phyloP scores from a whole-genome alignment of 2,888 invertebrate genomes.

The Phaonia tiefii region DNA sequence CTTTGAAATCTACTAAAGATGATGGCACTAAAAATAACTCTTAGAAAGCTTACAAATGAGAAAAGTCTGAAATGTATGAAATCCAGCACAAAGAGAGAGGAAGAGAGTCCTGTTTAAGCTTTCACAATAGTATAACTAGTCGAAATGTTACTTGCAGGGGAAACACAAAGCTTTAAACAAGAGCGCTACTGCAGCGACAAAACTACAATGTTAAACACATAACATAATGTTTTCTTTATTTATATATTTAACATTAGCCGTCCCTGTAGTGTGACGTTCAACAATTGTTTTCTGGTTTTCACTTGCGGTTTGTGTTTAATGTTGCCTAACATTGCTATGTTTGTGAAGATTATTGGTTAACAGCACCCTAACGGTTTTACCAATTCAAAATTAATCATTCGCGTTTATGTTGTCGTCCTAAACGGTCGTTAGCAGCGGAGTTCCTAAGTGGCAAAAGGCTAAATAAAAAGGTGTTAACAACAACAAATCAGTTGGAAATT shows the following conservation, averaged over 20 bases:
- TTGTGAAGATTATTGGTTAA: constrained; percentile 37
- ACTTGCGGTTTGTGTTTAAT: background rate
- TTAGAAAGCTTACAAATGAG: too few species aligned
- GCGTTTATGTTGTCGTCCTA: constrained; percentile 58
- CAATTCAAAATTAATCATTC: constrained; percentile 59
- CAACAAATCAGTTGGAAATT: background rate
- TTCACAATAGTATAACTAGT: background rate
- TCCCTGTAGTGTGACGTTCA: constrained; percentile 17
- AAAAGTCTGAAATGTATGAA: too few species aligned
- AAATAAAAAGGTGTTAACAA: background rate
- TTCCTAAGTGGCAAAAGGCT: background rate
- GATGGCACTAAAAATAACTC: too few species aligned
- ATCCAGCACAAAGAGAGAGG: too few species aligned
- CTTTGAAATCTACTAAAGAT: too few species aligned
- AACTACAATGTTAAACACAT: constrained; percentile 7
- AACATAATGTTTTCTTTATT: background rate
- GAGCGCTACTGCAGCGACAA: constrained; percentile 16
- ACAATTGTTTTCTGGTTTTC: constrained; percentile 13
- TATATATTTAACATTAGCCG: constrained; percentile 20
- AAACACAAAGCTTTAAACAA: background rate
- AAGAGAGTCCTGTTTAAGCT: too few species aligned
- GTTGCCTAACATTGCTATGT: constrained; percentile 21
- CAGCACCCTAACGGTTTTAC: constrained; percentile 57
- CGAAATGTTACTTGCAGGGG: constrained; percentile 8
- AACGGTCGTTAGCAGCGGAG: constrained; percentile 53